Evolutionary conservation across 2,113 vertebrate genomes (phyloP), one percentile per base, ranked within the genome.

Genomic region (Nesogale talazaci): DNA sequence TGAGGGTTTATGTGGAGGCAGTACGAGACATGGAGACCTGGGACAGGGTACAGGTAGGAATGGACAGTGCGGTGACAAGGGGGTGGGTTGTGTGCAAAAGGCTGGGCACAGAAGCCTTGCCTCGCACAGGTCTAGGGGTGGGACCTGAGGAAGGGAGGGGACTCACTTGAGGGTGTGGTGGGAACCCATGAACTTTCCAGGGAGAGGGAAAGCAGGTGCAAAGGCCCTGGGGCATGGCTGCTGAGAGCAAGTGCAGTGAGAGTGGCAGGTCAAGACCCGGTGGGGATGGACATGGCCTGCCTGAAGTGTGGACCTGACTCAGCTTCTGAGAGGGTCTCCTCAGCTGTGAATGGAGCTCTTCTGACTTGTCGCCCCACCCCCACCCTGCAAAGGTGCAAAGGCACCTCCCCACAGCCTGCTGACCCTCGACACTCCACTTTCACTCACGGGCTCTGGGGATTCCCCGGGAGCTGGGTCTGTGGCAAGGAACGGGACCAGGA

Each of bases 341-440:
- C 27, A 2, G 52, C 17, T 36, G 22, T 0, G 15, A 20, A 23
- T 40, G 36, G 40, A 25, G 23, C 52, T 0, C 46, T 77, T 69
- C 22, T 29, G 25, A 14, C 38, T 0, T 0, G n/a, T 34, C 0
- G 9, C 9, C 46, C 46, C 10, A 52, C 46, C 10, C 46, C 46
- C 46, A 11, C 46, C 46, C 46, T 52, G 10, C 14, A 12, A 52
- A 52, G 46, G 46, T 52, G 46, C n/a, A n/a, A n/a, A n/a, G 17
- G 38, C 20, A 15, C 19, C 72, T 8, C 46, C 12, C 1, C 4
- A 25, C 17, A 17, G 3, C 76, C 2, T 1, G 27, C 65, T 59
- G 75, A 76, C 84, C 76, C 3, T 42, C n/a, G 29, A 22, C 5
- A 23, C 78, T 63, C 34, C 85, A 96, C 95, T 94, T 93, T 92